Percentiles rank a stretch among this genome's conserved stretches.
These are phyloP conservation scores for Acanthurus leucopareius DNA, from an alignment of 2,797 vertebrate species.

Conservation along the genomic window DNA sequence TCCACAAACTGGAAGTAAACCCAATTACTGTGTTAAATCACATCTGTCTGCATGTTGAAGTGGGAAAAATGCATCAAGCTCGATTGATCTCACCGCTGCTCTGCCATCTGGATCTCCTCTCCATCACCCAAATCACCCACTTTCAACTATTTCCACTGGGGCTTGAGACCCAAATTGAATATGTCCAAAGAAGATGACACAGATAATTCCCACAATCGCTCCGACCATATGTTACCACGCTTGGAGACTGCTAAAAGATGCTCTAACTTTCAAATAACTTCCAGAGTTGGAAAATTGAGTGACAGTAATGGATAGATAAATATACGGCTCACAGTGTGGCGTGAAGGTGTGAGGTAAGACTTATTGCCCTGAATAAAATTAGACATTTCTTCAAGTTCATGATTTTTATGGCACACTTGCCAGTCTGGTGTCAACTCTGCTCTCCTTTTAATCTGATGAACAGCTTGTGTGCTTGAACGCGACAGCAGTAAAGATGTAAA, in stretches of 20 bases:
- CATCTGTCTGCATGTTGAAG: slow-evolving; percentile 80
- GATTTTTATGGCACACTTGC: slow-evolving; percentile 31
- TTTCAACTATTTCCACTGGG: slow-evolving; percentile 85
- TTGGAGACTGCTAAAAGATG: slow-evolving; percentile 83
- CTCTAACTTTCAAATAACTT: slow-evolving; percentile 87
- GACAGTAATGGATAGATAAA: slow-evolving; percentile 64
- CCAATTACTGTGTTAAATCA: slow-evolving; percentile 80
- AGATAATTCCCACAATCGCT: slow-evolving; percentile 90
- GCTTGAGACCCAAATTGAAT: slow-evolving; percentile 89
- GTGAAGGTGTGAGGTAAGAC: slow-evolving; percentile 22
- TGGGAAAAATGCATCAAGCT: slow-evolving; percentile 76
- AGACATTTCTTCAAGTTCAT: slow-evolving; percentile 26
- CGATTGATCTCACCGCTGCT: slow-evolving; percentile 81
- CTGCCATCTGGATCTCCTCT: slow-evolving; percentile 84
- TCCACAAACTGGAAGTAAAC: slow-evolving; percentile 69
- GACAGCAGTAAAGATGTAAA: slow-evolving; percentile 27
- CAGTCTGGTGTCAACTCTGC: slow-evolving; percentile 33
- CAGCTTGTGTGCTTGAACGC: slow-evolving; percentile 12
- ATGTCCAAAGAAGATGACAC: slow-evolving; percentile 88
- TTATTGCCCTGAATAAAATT: slow-evolving; percentile 28
- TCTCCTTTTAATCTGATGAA: slow-evolving; percentile 24
- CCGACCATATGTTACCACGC: slow-evolving; percentile 90
- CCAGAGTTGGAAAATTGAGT: slow-evolving; percentile 58
- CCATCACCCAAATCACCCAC: slow-evolving; percentile 83
- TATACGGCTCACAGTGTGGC: slow-evolving; percentile 34